Percentiles rank a stretch among this genome's conserved stretches.
phyloP scores from a whole-genome alignment of 2,888 invertebrate species.

The Conchocele bisecta region DNA sequence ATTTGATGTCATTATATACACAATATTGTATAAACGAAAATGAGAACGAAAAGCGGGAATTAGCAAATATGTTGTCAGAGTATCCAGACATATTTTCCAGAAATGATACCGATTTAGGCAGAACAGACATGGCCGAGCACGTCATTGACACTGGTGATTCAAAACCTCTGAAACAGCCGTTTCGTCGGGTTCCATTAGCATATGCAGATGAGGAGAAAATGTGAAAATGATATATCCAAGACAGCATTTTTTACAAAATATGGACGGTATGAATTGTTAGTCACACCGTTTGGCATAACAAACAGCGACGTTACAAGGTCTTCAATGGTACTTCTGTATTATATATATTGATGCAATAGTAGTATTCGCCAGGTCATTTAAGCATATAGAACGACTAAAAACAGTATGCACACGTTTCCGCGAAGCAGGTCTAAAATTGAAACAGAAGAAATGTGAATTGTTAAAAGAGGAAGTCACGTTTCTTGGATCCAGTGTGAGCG shows the following conservation, averaged over 20 bases:
- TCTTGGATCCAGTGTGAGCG: constrained; percentile 32
- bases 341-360: constrained; percentile 52
- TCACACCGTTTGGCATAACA: constrained; percentile 44
- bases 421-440: constrained; percentile 51
- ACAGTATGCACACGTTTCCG: constrained; percentile 37
- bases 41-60: neutral
- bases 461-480: constrained; percentile 38
- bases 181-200: constrained; percentile 17
- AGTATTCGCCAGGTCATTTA: constrained; percentile 35
- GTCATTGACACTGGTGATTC: constrained; percentile 30
- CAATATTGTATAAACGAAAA: no score
- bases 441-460: constrained; percentile 49
- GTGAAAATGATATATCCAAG: constrained; percentile 40
- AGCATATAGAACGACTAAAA: constrained; percentile 36
- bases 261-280: constrained; percentile 46
- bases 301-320: constrained; percentile 40
- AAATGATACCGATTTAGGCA: constrained; percentile 27
- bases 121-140: constrained; percentile 23
- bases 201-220: constrained; percentile 29
- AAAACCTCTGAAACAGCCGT: constrained; percentile 28
- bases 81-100: constrained; percentile 26
- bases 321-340: constrained; percentile 48
- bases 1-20: no score
- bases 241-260: constrained; percentile 54
- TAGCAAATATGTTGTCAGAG: constrained; percentile 12